Evolutionary conservation across 2,797 vertebrate species (phyloP).

Genomic region (Carcharodon carcharias): DNA sequence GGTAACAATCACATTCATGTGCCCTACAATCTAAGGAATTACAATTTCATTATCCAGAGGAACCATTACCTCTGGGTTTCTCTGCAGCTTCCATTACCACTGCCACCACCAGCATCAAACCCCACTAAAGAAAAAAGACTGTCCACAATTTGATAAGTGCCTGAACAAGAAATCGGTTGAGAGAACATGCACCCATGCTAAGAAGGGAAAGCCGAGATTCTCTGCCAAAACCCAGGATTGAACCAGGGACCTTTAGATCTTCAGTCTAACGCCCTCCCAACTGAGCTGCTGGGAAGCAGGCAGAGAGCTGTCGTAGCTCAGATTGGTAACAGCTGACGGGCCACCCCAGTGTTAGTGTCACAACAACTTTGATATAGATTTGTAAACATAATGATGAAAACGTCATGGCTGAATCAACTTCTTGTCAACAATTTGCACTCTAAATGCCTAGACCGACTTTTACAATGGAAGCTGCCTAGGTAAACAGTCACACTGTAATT

Average conservation of each 20-base stretch:
- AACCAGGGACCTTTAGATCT: too few relatives aligned
- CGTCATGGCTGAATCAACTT: background rate
- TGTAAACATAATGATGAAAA: background rate
- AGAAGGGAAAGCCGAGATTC: background rate
- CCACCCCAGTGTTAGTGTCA: background rate
- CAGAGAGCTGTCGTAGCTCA: background rate
- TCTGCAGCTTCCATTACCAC: background rate
- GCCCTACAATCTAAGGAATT: background rate
- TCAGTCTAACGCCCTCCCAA: too few relatives aligned
- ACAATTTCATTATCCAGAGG: background rate
- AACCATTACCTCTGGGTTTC: background rate
- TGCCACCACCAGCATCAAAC: fast-evolving
- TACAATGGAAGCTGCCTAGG: background rate
- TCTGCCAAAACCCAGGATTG: too few relatives aligned
- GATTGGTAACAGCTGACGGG: background rate
- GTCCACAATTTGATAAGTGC: background rate
- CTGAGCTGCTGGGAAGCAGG: background rate
- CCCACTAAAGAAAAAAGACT: background rate
- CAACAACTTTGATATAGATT: background rate
- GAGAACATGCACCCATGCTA: background rate
- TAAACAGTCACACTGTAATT: background rate
- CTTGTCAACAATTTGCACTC: background rate
- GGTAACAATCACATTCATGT: background rate
- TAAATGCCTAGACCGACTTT: background rate
- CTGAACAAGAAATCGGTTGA: background rate